These are phyloP conservation scores for Spodoptera frugiperda DNA, from an alignment of 1,140 invertebrate genomes.

Conservation along the genomic window DNA sequence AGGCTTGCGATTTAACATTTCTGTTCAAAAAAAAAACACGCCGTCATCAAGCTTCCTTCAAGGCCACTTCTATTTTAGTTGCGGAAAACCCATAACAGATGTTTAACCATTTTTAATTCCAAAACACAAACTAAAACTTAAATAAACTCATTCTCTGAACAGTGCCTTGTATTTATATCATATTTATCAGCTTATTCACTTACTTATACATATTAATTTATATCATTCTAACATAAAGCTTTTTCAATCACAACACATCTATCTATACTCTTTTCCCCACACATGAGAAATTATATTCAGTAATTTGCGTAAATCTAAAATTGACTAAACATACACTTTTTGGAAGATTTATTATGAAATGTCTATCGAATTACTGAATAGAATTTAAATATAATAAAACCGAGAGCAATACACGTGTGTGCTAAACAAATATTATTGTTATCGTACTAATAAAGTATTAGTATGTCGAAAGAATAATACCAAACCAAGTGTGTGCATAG, in stretches of 20 bases:
- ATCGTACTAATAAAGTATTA: no score
- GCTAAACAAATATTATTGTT: no score
- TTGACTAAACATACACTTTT: no score
- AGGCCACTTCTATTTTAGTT: conserved; percentile 15
- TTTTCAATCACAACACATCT: not conserved
- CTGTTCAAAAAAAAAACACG: not conserved
- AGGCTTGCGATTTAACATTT: not conserved
- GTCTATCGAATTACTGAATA: no score
- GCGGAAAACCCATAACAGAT: not conserved
- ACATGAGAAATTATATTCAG: no score
- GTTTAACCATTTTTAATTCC: not conserved
- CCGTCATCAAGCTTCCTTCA: conserved; percentile 8
- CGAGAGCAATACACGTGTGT: no score
- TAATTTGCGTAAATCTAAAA: no score
- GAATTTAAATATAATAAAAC: no score
- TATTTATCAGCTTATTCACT: conserved; percentile 18
- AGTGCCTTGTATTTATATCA: conserved; percentile 20
- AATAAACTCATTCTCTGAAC: conserved; percentile 5
- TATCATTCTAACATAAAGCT: conserved; percentile 12
- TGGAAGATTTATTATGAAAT: no score
- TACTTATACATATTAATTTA: conserved; percentile 20
- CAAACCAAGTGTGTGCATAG: no score
- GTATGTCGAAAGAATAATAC: no score
- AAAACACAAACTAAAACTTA: not conserved
- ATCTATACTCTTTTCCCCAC: no score